Evolutionary conservation across 2,797 vertebrate species (phyloP).

Genomic region (Sebastes paucispinis): DNA sequence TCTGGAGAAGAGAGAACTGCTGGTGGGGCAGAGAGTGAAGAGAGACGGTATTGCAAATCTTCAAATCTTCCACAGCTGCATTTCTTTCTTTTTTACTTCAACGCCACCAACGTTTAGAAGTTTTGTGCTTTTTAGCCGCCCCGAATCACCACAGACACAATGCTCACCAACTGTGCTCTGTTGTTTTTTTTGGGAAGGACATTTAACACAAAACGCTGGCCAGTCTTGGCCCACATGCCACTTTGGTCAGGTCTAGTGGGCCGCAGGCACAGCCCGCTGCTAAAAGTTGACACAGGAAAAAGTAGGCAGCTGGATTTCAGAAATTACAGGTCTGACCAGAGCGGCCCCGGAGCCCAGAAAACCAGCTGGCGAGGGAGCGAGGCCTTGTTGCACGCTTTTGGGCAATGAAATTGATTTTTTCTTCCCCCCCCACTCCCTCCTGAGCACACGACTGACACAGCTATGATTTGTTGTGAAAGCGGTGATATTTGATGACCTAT

Average conservation of each 20-base stretch:
- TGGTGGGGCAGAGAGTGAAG: conserved; percentile 82
- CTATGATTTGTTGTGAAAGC: conserved; percentile 77
- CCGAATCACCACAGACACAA: conserved; percentile 60
- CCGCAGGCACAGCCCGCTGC: conserved; percentile 76
- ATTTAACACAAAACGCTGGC: conserved; percentile 66
- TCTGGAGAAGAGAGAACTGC: conserved; percentile 84
- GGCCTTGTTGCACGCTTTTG: conserved; percentile 74
- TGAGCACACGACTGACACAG: conserved; percentile 55
- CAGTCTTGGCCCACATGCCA: conserved; percentile 72
- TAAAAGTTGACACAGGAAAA: conserved; percentile 87
- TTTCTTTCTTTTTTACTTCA: conserved; percentile 1
- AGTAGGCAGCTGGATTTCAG: conserved; percentile 80
- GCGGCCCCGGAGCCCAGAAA: conserved; percentile 74
- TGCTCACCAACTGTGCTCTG: conserved; percentile 45
- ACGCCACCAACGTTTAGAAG: neutral
- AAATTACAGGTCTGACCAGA: conserved; percentile 85
- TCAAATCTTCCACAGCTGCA: conserved; percentile 23
- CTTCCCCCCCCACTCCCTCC: neutral
- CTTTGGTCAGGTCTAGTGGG: conserved; percentile 74
- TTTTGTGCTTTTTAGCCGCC: conserved; percentile 7
- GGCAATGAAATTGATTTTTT: conserved; percentile 59
- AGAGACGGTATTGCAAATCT: conserved; percentile 75
- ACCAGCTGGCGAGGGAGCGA: conserved; percentile 72
- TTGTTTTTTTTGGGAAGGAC: conserved; percentile 60
- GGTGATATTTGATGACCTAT: conserved; percentile 77